A percentile compares a stretch with the other conserved stretches of the same genome.
Conservation (phyloP, 2,797 vertebrate species). For the Neopelma chrysocephalum region DNA sequence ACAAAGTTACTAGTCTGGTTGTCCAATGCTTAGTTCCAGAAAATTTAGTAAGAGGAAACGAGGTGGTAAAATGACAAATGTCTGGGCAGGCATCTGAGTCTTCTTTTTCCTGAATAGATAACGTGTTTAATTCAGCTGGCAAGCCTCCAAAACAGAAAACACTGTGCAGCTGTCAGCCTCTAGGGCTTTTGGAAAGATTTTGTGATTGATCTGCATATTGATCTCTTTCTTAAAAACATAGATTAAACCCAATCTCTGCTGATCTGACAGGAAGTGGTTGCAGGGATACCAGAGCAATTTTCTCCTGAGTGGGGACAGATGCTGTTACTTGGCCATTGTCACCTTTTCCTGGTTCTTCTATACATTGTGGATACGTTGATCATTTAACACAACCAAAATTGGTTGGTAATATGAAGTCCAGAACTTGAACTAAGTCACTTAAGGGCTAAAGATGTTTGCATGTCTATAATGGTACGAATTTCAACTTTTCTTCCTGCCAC, state of each 20-base stretch:
- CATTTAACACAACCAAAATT: not conserved
- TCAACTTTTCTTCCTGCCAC: not conserved
- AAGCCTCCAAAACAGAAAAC: not conserved
- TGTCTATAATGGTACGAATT: not conserved
- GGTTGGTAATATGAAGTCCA: not conserved
- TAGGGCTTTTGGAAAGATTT: not conserved
- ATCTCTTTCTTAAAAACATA: not conserved
- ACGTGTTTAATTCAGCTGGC: not conserved
- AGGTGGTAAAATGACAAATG: not conserved
- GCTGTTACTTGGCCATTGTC: not conserved
- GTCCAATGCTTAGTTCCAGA: not conserved
- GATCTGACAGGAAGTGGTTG: not conserved
- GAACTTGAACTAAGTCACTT: not conserved
- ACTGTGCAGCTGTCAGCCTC: conserved; percentile 32
- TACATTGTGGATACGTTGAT: accelerated
- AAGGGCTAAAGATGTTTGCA: not conserved
- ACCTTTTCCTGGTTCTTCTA: not conserved
- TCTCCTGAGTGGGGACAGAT: not conserved
- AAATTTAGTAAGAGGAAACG: not conserved
- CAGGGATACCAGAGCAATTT: not conserved
- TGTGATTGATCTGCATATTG: not conserved
- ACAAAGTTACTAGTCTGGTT: not conserved
- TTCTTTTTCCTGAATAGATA: not conserved
- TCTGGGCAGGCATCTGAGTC: not conserved
- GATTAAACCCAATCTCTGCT: not conserved